These are phyloP conservation scores for Stenopsyche tienmushanensis DNA, from an alignment of 1,140 invertebrate genomes.

Conservation along the genomic window DNA sequence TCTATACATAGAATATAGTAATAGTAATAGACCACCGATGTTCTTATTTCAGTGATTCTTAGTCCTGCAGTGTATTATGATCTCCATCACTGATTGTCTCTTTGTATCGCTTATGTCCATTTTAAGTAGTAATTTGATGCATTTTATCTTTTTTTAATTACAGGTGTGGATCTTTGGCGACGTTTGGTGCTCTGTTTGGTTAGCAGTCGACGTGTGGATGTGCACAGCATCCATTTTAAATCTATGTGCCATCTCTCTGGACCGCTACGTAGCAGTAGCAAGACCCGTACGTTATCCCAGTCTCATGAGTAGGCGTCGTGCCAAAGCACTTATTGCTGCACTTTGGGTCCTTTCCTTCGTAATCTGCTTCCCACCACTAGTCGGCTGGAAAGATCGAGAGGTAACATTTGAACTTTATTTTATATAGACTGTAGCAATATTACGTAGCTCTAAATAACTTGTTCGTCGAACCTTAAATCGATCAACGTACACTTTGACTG, in stretches of 20 bases:
- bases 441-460: neutral
- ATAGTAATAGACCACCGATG: neutral
- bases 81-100: too few relatives aligned
- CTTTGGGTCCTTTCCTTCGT: constrained; percentile 95
- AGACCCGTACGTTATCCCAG: constrained; percentile 89
- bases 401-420: constrained; percentile 47
- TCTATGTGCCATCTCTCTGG: constrained; percentile 87
- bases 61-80: too few relatives aligned
- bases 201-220: constrained; percentile 95
- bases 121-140: neutral
- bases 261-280: constrained; percentile 94
- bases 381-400: constrained; percentile 88
- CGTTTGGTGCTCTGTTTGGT: constrained; percentile 89
- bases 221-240: constrained; percentile 94
- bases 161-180: constrained; percentile 92
- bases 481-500: too few relatives aligned
- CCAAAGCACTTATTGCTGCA: constrained; percentile 83
- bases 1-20: neutral
- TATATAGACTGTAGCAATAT: too few relatives aligned
- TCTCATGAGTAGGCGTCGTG: constrained; percentile 86
- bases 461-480: too few relatives aligned
- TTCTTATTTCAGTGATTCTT: too few relatives aligned
- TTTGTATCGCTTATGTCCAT: too few relatives aligned
- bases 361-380: constrained; percentile 94
- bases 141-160: constrained; percentile 44